phyloP scores from a whole-genome alignment of 2,797 vertebrate genomes.

The Centropyge bicolor region DNA sequence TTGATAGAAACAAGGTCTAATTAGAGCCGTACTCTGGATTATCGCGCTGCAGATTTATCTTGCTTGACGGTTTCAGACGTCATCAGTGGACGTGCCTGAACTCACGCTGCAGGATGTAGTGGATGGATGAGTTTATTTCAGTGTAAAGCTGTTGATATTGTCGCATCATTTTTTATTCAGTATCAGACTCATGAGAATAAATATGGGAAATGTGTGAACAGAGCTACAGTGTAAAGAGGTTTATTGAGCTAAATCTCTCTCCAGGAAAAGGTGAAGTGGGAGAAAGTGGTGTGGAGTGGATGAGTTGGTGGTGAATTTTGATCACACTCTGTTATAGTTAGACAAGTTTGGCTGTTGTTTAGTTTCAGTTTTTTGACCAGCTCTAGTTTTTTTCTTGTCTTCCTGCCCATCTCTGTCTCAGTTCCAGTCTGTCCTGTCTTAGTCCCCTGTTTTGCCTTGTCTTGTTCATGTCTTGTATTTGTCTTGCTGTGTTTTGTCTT shows the following conservation, averaged over 20 bases:
- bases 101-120: not conserved
- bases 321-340: too few relatives aligned
- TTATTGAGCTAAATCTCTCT: constrained; percentile 1
- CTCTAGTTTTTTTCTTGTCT: too few relatives aligned
- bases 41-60: not conserved
- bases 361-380: too few relatives aligned
- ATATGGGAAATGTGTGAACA: constrained; percentile 1
- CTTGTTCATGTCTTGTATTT: too few relatives aligned
- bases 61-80: not conserved
- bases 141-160: not conserved
- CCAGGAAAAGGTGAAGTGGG: not conserved
- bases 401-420: too few relatives aligned
- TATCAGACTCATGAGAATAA: not conserved
- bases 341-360: too few relatives aligned
- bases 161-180: not conserved
- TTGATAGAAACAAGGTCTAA: constrained; percentile 56
- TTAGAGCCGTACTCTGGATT: constrained; percentile 36
- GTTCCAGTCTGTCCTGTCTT: too few relatives aligned
- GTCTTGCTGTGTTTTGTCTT: too few relatives aligned
- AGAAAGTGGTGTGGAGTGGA: not conserved
- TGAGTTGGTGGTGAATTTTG: not conserved
- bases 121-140: not conserved
- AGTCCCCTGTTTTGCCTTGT: too few relatives aligned
- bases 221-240: not conserved
- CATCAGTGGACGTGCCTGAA: not conserved